Percentiles rank a stretch among this genome's conserved stretches.
Evolutionary conservation across 2,113 vertebrate species (phyloP).

Genomic region (Rhegmatorhina hoffmannsi): DNA sequence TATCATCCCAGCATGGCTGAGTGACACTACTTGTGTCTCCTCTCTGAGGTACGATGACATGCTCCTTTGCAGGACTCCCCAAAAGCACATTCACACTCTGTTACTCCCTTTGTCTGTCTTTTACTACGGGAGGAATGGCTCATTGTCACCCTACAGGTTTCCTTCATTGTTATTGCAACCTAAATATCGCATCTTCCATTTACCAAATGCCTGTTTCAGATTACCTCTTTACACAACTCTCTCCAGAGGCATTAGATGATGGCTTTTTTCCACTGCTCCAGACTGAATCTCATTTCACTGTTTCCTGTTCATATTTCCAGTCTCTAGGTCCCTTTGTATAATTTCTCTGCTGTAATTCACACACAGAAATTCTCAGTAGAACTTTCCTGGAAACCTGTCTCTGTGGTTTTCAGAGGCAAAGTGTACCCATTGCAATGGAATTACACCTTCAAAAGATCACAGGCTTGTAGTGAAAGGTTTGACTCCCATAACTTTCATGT

Average conservation of each 20-base stretch:
- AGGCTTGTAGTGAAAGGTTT: not conserved
- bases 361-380: not conserved
- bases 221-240: not conserved
- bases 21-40: not conserved
- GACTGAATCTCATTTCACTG: not conserved
- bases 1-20: not conserved
- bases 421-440: not conserved
- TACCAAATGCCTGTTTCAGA: not conserved
- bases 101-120: not conserved
- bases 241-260: not conserved
- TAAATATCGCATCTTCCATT: not conserved
- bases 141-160: constrained; percentile 13
- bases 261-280: not conserved
- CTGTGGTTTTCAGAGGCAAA: not conserved
- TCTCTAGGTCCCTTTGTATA: not conserved
- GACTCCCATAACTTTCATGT: not conserved
- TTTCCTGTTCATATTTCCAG: constrained; percentile 2
- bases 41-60: not conserved
- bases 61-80: not conserved
- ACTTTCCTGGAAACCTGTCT: not conserved
- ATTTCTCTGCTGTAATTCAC: not conserved
- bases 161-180: not conserved
- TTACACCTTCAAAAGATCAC: not conserved
- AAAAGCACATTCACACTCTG: not conserved
- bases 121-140: not conserved